Evolutionary conservation across 2,797 vertebrate genomes (phyloP), one percentile per base, ranked within the genome.

Genomic region (Channallabes apus): DNA sequence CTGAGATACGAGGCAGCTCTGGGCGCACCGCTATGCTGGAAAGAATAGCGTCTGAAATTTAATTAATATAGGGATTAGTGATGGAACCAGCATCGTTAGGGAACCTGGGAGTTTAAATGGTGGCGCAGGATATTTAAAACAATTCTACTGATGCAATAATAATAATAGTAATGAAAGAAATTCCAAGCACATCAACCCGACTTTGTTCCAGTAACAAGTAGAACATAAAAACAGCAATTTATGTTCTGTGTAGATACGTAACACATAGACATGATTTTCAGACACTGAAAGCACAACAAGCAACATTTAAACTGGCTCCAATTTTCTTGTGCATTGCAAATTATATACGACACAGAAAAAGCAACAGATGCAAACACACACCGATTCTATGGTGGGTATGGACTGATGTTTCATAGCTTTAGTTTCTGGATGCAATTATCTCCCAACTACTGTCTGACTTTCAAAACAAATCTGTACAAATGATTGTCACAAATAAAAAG

Each of bases 381-480:
- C 24, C 24, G 17, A 3, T 17, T 6, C 4, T 51, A 27, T n/a
- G 11, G 1, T 0, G 12, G 2, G 3, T n/a, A 15, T 2, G 1
- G 12, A n/a, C 38, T 72, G 38, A n/a, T 67, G 15, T 46, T 12
- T n/a, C 0, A n/a, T 24, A 46, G 15, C 38, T 24, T 71, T 24
- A 41, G 9, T 41, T 71, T 11, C 20, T 24, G 4, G 2, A 22
- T 24, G 35, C 9, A 41, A 24, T 41, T 22, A 71, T 35, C 20
- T 41, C 11, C 68, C 1, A 12, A 41, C 41, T 71, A 71, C 35
- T 17, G 65, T 71, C 68, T 24, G 68, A 41, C 20, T 14, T 32
- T 17, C 27, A 67, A 72, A 72, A 72, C 38, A 72, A 32, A 51
- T 46, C 41, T 15, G 12, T 22, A 14, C 69, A 51, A 71, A 41